Percentiles rank a stretch among this genome's conserved stretches.
Conservation (phyloP, 2,888 invertebrate genomes). For the Callyntrura sp. region DNA sequence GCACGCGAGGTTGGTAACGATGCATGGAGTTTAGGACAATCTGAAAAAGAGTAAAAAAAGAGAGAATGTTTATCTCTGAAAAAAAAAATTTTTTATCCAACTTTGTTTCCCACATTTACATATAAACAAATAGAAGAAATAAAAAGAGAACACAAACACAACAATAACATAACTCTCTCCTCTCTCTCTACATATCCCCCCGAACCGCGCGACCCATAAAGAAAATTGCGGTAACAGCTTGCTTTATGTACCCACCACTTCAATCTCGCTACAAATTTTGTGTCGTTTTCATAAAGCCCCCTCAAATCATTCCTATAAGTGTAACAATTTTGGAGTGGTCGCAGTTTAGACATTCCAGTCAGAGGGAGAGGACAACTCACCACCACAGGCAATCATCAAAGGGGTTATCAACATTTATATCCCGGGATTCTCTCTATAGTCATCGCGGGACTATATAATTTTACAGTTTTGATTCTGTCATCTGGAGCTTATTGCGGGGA, state of each 20-base stretch:
- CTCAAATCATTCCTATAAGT: too few species aligned
- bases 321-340: too few species aligned
- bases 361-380: too few species aligned
- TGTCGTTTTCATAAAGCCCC: background rate
- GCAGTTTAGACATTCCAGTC: too few species aligned
- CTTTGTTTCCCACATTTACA: background rate
- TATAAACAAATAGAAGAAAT: background rate
- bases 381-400: too few species aligned
- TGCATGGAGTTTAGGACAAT: slow-evolving; percentile 99
- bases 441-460: too few species aligned
- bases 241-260: slow-evolving; percentile 50
- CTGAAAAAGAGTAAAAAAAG: slow-evolving; percentile 87
- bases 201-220: slow-evolving; percentile 1
- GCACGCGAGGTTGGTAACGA: slow-evolving; percentile 99
- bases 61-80: background rate
- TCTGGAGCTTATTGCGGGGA: too few species aligned
- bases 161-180: too few species aligned
- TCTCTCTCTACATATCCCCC: too few species aligned
- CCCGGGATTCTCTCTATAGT: too few species aligned
- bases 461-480: too few species aligned
- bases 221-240: slow-evolving; percentile 67
- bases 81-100: background rate
- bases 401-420: too few species aligned
- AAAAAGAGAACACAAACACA: slow-evolving; percentile 25
- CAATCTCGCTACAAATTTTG: background rate